Percentiles rank a stretch among this genome's conserved stretches.
phyloP scores from a whole-genome alignment of 2,797 vertebrate species.

The Clarias platycephalus region DNA sequence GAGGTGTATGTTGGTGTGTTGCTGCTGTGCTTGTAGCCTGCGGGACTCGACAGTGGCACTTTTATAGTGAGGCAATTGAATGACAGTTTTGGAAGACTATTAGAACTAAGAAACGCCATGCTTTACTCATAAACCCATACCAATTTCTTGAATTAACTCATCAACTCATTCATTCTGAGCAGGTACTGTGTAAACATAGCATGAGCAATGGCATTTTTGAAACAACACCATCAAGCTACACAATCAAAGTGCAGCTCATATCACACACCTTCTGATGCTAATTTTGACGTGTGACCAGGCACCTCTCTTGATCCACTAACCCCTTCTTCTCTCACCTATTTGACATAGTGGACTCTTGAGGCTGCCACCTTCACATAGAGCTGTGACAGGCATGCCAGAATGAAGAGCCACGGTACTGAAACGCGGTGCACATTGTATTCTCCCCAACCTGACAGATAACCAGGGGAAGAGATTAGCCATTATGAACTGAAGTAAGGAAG shows the following conservation, averaged over 20 bases:
- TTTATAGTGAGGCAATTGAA: slow-evolving; percentile 30
- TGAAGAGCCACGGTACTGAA: slow-evolving; percentile 34
- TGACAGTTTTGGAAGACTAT: slow-evolving; percentile 21
- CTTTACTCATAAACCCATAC: neutral
- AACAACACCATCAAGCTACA: neutral
- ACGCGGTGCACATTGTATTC: slow-evolving; percentile 19
- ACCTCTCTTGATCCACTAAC: slow-evolving; percentile 35
- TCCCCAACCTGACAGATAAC: slow-evolving; percentile 16
- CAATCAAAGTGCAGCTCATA: slow-evolving; percentile 14
- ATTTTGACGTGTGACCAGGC: slow-evolving; percentile 36
- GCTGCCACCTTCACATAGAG: slow-evolving; percentile 41
- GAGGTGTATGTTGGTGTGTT: slow-evolving; percentile 34
- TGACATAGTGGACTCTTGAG: slow-evolving; percentile 35
- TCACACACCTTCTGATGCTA: slow-evolving; percentile 38
- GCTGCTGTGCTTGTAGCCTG: slow-evolving; percentile 13
- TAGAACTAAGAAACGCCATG: neutral
- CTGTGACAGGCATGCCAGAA: slow-evolving; percentile 36
- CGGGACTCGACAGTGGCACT: slow-evolving; percentile 27
- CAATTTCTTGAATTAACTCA: neutral
- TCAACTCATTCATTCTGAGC: neutral
- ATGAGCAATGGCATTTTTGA: neutral
- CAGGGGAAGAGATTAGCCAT: neutral
- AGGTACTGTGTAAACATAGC: neutral
- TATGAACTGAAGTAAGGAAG: neutral
- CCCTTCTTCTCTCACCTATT: slow-evolving; percentile 45